Evolutionary conservation across 2,888 invertebrate genomes (phyloP), one percentile per base, ranked within the genome.

Genomic region (Mystacides longicornis): DNA sequence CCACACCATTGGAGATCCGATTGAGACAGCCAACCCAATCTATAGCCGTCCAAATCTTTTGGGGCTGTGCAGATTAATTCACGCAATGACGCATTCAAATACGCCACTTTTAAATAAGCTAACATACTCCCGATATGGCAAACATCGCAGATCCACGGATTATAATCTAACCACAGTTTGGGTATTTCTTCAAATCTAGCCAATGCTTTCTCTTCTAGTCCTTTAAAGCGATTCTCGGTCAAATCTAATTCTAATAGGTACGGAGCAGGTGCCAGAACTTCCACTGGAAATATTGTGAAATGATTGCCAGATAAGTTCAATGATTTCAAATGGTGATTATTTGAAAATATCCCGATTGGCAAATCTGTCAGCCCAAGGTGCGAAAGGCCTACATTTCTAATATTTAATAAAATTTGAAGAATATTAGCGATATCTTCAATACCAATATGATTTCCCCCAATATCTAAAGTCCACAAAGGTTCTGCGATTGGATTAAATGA

Each of bases 241-340:
- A 89, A 69, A 70, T 90, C 88, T 61, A 90, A 70, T 64, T 78
- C 78, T 67, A 82, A 74, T 49, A 86, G 68, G 66, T 78, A 76
- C 64, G 75, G 75, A 1, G 83, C 77, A 55, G 80, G 77, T 2
- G 74, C 70, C 1, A 86, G 68, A 48, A 80, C 69, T 63, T 80
- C 78, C 27, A 73, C 73, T 9, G 80, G 81, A 63, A 86, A 74
- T 49, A 71, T 74, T 1, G 71, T 73, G 55, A 90, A 74, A 66
- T 81, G 78, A 71, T 89, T 90, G 66, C 83, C 81, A 27, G 88
- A 88, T 64, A 90, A 71, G 72, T 89, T 88, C 60, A 90, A 73
- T 58, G 78, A 77, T 54, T 78, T 76, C 58, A 90, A 69, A 62
- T 81, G 78, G 31, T 80, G 77, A 62, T 81, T 78, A 63, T 80